These are phyloP conservation scores for Rhagonycha lutea DNA, from an alignment of 2,888 invertebrate genomes.

Conservation along the genomic window DNA sequence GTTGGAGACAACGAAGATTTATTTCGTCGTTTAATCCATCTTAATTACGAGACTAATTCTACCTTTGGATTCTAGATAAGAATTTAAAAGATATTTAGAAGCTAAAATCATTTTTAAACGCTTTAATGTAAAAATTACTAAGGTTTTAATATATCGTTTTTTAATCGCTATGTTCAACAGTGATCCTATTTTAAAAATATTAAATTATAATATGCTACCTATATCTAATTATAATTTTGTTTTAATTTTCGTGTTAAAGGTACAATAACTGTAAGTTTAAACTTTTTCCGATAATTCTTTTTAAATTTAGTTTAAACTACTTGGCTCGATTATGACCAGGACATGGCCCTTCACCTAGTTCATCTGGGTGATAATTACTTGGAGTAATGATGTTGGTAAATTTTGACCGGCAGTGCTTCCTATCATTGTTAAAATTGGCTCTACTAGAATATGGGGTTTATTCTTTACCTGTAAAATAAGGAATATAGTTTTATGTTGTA, in stretches of 20 bases:
- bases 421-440: no score
- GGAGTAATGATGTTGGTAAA: no score
- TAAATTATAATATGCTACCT: neutral
- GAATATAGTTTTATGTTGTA: no score
- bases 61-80: constrained; percentile 32
- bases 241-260: no score
- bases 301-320: no score
- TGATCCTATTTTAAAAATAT: neutral
- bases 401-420: no score
- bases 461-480: no score
- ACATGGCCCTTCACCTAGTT: no score
- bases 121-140: neutral
- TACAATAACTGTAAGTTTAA: neutral
- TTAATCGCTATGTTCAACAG: neutral
- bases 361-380: no score
- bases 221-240: neutral
- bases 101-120: neutral
- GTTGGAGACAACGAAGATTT: constrained; percentile 42
- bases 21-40: constrained; percentile 45
- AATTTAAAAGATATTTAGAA: neutral
- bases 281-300: no score
- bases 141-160: neutral
- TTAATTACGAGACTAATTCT: constrained; percentile 46
- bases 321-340: no score
- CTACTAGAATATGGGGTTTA: no score